Evolutionary conservation across 2,113 vertebrate species (phyloP).

Genomic region (Zapornia atra): DNA sequence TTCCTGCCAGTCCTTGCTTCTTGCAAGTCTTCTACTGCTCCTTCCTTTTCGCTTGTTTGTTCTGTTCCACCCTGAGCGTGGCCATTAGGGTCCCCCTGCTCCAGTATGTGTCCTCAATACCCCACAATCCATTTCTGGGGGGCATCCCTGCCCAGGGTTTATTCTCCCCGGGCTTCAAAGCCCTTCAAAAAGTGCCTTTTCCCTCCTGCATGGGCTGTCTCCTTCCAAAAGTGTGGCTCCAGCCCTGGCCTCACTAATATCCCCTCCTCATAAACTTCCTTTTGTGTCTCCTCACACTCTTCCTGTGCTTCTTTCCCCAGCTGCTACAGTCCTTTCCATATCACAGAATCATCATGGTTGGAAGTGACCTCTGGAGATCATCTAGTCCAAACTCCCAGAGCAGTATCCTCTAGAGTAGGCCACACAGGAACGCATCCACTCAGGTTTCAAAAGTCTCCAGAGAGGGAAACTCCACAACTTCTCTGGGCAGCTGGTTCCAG

Average conservation of each 20-base stretch:
- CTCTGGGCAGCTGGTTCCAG: too few species aligned
- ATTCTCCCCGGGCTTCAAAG: not conserved
- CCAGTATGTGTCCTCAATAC: not conserved
- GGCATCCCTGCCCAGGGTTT: too few species aligned
- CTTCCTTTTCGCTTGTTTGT: not conserved
- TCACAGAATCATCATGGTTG: too few species aligned
- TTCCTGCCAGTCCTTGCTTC: not conserved
- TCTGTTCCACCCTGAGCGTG: not conserved
- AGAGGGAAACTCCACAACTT: too few species aligned
- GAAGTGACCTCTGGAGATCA: too few species aligned
- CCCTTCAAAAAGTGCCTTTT: not conserved
- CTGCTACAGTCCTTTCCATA: not conserved
- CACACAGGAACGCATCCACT: too few species aligned
- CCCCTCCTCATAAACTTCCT: not conserved
- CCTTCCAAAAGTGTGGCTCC: not conserved
- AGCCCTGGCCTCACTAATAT: not conserved
- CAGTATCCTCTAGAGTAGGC: too few species aligned
- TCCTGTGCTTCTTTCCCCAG: not conserved
- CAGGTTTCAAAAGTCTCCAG: too few species aligned
- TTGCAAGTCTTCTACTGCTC: not conserved
- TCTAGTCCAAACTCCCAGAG: too few species aligned
- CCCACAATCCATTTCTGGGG: not conserved
- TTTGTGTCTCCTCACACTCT: not conserved
- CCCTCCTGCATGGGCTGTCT: not conserved
- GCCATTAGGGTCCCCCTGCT: not conserved